Base-by-base conservation (phyloP, 2,113 vertebrate species). In the Centrocercus urophasianus region DNA sequence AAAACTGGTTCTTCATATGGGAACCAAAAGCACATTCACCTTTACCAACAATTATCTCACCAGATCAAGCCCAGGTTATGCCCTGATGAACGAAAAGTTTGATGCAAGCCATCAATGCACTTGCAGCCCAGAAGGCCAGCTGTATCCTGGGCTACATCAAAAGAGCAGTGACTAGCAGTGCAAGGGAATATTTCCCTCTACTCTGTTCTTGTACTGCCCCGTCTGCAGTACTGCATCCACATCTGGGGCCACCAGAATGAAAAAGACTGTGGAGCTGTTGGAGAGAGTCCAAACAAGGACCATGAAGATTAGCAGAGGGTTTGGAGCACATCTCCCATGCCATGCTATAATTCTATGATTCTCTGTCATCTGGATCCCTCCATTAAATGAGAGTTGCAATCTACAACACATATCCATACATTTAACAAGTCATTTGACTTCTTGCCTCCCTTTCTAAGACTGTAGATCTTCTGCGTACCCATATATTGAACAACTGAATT, bases 361-460 rank as follows among this genome's bases (percentile, higher is more conserved):
- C 54, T 57, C 16, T 32, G 54, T 57, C 30, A 83, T 40, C 52
- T 54, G 67, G 17, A 24, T 10, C 61, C 69, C 60, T 76, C 28
- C 60, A 78, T 42, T 47, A 84, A 74, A 38, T 14, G 52, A 60
- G 38, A 72, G 24, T 24, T 38, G 16, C 22, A 43, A 21, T 22
- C 40, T 12, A 66, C 30, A 36, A 13, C 28, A 69, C 8, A 66
- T 21, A 67, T 78, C 24, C 13, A 34, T 18, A 47, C 3, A 10
- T 63, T 69, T 63, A 61, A 61, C 20, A 69, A 56, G 25, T 36
- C 74, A 45, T 10, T 45, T 69, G 38, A 82, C 19, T 52, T 24
- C 12, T 43, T 22, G 30, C 22, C 61, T 92, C 40, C 32, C 0
- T 0, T 42, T 63, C 57, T 47, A 10, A 48, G 42, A 57, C 42